phyloP scores from a whole-genome alignment of 37 sponge, comb jelly and placozoan genomes.

The Bolinopsis microptera region DNA sequence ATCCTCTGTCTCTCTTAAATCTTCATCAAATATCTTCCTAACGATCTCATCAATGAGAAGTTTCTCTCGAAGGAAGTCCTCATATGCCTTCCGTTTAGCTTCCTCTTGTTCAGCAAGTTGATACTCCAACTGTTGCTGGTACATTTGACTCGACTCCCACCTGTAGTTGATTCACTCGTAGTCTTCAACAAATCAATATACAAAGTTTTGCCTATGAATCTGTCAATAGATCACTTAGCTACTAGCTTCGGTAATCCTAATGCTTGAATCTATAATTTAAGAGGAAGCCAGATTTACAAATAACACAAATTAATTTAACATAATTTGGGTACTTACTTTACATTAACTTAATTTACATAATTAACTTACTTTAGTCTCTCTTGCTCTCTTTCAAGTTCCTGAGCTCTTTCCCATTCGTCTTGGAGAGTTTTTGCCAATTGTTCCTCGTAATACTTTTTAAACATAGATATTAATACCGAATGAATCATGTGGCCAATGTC shows the following conservation, averaged over 20 bases:
- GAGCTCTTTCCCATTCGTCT: constrained; percentile 65
- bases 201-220: constrained; percentile 70
- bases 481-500: too few relatives aligned
- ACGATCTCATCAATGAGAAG: constrained; percentile 99
- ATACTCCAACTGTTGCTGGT: constrained; percentile 84
- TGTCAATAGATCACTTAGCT: too few relatives aligned
- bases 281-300: too few relatives aligned
- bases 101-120: constrained; percentile 89
- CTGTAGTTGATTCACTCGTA: too few relatives aligned
- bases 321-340: too few relatives aligned
- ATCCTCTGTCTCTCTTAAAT: constrained; percentile 79
- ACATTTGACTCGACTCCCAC: constrained; percentile 74
- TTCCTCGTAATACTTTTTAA: constrained; percentile 61
- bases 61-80: constrained; percentile 98
- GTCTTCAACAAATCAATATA: constrained; percentile 69
- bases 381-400: constrained; percentile 45
- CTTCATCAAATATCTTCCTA: constrained; percentile 96
- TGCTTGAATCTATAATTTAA: too few relatives aligned
- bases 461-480: too few relatives aligned
- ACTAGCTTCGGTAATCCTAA: too few relatives aligned
- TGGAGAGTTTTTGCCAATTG: constrained; percentile 56
- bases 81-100: constrained; percentile 78
- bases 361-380: constrained; percentile 54
- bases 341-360: too few relatives aligned
- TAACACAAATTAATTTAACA: too few relatives aligned